These are phyloP conservation scores for Indri indri DNA, from an alignment of 2,113 vertebrate genomes.

Conservation along the genomic window DNA sequence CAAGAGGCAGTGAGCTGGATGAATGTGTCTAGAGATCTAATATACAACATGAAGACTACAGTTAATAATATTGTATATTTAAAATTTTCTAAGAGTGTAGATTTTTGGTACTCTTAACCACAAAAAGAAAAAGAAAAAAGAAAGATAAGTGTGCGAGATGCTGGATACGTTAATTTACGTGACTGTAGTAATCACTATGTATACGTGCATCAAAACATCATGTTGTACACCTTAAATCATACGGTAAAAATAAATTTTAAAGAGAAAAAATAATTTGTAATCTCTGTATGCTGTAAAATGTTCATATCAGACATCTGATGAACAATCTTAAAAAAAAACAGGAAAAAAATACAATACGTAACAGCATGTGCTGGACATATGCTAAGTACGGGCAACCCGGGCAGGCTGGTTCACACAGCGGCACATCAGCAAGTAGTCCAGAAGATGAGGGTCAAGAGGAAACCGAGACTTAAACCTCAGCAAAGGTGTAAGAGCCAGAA, in stretches of 20 bases:
- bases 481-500: neutral
- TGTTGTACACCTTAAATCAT: neutral
- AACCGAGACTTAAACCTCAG: neutral
- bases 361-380: fast-evolving
- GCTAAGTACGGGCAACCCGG: neutral
- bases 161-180: neutral
- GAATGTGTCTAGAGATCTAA: neutral
- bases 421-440: neutral
- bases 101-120: neutral
- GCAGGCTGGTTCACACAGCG: fast-evolving
- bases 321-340: neutral
- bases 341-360: no score
- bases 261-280: neutral
- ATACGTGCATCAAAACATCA: neutral
- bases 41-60: fast-evolving
- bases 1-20: no score
- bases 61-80: neutral
- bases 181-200: neutral
- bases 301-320: neutral
- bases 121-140: neutral
- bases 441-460: neutral
- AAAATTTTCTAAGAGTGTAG: neutral
- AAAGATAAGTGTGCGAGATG: neutral
- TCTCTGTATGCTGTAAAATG: no score
- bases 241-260: neutral